A percentile compares a stretch with the other conserved stretches of the same genome.
phyloP scores from a whole-genome alignment of 2,113 vertebrate genomes.

The Guaruba guarouba region DNA sequence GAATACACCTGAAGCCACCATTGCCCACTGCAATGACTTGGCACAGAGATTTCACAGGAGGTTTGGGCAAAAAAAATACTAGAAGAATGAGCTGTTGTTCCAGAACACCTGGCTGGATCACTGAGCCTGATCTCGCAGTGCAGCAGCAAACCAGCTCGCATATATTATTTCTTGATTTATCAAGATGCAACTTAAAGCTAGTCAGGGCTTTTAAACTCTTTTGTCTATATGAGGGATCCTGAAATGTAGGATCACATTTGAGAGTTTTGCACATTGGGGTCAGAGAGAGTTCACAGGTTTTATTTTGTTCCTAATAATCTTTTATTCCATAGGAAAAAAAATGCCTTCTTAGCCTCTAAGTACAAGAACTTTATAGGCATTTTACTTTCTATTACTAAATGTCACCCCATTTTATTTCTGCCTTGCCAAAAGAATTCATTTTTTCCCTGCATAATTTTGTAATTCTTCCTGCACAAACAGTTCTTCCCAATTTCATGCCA shows the following conservation, averaged over 20 bases:
- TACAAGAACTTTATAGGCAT: neutral
- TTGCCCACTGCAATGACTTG: neutral
- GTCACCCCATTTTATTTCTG: neutral
- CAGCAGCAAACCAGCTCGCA: neutral
- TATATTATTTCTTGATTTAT: neutral
- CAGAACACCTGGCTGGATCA: neutral
- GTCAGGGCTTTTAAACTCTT: neutral
- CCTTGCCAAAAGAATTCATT: neutral
- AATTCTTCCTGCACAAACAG: neutral
- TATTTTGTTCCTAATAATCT: neutral
- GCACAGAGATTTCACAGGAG: neutral
- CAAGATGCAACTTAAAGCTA: neutral
- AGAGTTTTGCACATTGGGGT: fast-evolving
- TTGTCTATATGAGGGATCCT: neutral
- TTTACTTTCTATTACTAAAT: neutral
- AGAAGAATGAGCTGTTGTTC: neutral
- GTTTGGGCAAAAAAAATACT: fast-evolving
- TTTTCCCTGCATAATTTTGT: neutral
- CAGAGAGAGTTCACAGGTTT: fast-evolving
- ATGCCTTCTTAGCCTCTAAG: neutral
- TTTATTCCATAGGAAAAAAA: neutral
- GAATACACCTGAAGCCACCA: neutral
- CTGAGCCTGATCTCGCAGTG: neutral
- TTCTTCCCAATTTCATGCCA: neutral
- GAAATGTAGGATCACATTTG: neutral